Percentiles rank a stretch among this genome's conserved stretches.
Evolutionary conservation across 2,888 invertebrate species (phyloP).

Genomic region (Eugnorisma glareosa): DNA sequence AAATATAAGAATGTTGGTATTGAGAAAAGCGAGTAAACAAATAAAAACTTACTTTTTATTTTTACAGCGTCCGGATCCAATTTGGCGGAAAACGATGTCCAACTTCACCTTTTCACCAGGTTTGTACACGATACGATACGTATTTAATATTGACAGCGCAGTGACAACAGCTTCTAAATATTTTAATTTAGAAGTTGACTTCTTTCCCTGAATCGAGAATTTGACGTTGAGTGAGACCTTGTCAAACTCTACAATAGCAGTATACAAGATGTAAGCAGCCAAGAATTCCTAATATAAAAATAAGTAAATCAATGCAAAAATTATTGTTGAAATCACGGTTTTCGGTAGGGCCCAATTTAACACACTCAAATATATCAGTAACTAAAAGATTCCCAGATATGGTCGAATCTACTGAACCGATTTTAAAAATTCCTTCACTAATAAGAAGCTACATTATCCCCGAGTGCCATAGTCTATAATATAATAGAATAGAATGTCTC

Average conservation of each 20-base stretch:
- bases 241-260: background rate
- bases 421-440: too few species aligned
- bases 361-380: background rate
- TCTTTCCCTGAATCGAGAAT: background rate
- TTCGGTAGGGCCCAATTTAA: background rate
- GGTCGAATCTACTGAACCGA: too few species aligned
- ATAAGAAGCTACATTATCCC: too few species aligned
- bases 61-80: conserved; percentile 79
- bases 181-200: background rate
- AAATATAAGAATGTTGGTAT: background rate
- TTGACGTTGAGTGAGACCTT: background rate
- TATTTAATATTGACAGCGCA: background rate
- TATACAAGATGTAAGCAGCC: background rate
- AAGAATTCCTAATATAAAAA: too few species aligned
- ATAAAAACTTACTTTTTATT: conserved; percentile 17
- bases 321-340: too few species aligned
- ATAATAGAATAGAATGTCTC: too few species aligned
- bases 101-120: conserved; percentile 83
- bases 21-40: background rate
- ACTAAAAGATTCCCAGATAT: background rate
- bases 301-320: too few species aligned
- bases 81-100: conserved; percentile 74
- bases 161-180: background rate
- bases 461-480: too few species aligned
- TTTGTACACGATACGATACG: conserved; percentile 63